These are phyloP conservation scores for Megamerina dolium DNA, from an alignment of 2,888 invertebrate genomes.

Conservation along the genomic window DNA sequence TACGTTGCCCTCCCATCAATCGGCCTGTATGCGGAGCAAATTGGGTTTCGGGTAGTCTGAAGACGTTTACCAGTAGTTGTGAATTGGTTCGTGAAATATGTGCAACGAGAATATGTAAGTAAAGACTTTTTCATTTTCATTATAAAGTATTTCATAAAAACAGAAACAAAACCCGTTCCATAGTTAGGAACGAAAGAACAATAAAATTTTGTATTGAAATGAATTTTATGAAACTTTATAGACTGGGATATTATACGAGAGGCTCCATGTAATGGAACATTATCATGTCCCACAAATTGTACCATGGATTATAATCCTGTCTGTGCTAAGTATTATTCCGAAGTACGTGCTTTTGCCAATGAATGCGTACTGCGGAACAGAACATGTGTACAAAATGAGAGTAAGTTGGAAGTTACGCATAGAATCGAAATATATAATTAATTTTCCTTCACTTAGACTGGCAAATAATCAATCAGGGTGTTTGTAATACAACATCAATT, in stretches of 20 bases:
- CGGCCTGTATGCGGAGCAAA: conserved; percentile 19
- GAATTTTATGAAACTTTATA: too few species aligned
- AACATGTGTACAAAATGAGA: not conserved
- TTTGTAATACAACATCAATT: conserved; percentile 1
- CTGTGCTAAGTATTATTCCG: conserved; percentile 11
- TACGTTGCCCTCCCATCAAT: conserved; percentile 7
- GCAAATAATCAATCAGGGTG: conserved; percentile 3
- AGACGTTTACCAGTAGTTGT: conserved; percentile 9
- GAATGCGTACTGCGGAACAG: conserved; percentile 9
- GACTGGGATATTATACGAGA: conserved; percentile 9
- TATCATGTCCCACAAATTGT: conserved; percentile 3
- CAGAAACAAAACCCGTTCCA: too few species aligned
- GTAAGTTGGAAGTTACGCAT: too few species aligned
- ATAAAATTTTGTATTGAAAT: too few species aligned
- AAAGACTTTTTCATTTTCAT: not conserved
- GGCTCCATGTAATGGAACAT: conserved; percentile 2
- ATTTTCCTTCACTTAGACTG: conserved; percentile 13
- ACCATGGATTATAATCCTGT: conserved; percentile 9
- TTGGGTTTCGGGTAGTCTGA: not conserved
- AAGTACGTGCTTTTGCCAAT: conserved; percentile 12
- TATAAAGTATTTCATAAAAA: not conserved
- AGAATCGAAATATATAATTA: too few species aligned
- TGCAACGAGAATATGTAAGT: conserved; percentile 17
- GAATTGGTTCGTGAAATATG: conserved; percentile 15
- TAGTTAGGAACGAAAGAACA: too few species aligned